Evolutionary conservation across 2,888 invertebrate genomes (phyloP).

Genomic region (Agrochola lychnidis): DNA sequence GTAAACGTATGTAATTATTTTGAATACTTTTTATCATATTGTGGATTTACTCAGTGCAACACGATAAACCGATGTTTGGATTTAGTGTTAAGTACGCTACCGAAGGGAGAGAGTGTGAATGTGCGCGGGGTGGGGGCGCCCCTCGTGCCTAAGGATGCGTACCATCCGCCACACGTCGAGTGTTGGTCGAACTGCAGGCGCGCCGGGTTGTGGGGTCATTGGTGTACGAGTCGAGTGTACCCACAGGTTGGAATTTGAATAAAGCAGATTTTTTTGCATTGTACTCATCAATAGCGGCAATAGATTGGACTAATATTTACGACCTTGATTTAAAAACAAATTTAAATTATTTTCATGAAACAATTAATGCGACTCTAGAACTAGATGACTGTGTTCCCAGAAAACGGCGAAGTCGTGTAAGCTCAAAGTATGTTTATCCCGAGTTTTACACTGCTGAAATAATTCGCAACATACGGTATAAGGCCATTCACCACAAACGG

Average conservation of each 20-base stretch:
- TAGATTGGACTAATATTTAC: neutral
- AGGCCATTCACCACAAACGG: neutral
- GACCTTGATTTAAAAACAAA: neutral
- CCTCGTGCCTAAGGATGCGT: neutral
- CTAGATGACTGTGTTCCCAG: neutral
- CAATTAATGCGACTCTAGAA: too few species aligned
- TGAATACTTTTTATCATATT: neutral
- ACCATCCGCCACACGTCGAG: neutral
- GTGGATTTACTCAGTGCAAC: conserved; percentile 1
- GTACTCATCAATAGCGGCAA: neutral
- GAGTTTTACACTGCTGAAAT: conserved; percentile 1
- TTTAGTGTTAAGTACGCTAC: neutral
- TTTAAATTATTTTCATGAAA: neutral
- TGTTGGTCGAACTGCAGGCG: neutral
- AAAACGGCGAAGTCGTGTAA: neutral
- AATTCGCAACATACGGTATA: neutral
- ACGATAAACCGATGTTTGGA: neutral
- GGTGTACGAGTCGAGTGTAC: neutral
- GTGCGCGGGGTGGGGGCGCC: neutral
- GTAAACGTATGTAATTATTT: neutral
- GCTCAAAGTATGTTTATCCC: neutral
- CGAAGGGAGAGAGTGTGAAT: neutral
- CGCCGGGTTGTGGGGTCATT: too few species aligned
- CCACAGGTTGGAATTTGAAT: conserved; percentile 3
- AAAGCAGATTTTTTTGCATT: neutral